phyloP scores from a whole-genome alignment of 2,113 vertebrate genomes.

The Vireo altiloquus region DNA sequence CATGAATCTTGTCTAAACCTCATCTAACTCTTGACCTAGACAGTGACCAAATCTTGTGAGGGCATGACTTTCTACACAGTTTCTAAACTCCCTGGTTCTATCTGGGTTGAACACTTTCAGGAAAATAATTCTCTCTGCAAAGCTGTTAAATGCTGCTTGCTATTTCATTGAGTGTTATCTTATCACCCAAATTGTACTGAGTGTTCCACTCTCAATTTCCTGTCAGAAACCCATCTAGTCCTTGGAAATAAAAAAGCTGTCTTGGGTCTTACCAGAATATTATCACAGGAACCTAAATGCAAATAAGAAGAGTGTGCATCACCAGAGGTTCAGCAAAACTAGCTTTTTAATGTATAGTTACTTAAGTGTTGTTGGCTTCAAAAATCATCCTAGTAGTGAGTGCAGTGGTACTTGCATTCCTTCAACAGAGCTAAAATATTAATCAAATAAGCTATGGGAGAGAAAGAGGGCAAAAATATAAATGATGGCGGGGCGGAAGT shows the following conservation, averaged over 20 bases:
- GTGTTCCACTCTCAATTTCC: background rate
- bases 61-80: background rate
- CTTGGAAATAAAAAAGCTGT: background rate
- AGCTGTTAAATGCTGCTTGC: background rate
- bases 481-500: fast-evolving
- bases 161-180: background rate
- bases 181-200: background rate
- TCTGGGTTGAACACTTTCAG: background rate
- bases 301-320: background rate
- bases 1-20: background rate
- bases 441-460: background rate
- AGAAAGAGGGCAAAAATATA: background rate
- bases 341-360: background rate
- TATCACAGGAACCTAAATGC: background rate
- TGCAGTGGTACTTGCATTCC: background rate
- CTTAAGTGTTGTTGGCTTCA: background rate
- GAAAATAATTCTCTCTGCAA: background rate
- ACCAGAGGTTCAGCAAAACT: background rate
- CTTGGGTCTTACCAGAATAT: background rate
- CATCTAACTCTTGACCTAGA: background rate
- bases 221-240: background rate
- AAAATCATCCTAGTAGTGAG: background rate
- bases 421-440: background rate
- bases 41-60: background rate
- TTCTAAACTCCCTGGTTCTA: background rate